These are phyloP conservation scores for Caloenas nicobarica DNA, from an alignment of 2,113 vertebrate genomes.

Conservation along the genomic window DNA sequence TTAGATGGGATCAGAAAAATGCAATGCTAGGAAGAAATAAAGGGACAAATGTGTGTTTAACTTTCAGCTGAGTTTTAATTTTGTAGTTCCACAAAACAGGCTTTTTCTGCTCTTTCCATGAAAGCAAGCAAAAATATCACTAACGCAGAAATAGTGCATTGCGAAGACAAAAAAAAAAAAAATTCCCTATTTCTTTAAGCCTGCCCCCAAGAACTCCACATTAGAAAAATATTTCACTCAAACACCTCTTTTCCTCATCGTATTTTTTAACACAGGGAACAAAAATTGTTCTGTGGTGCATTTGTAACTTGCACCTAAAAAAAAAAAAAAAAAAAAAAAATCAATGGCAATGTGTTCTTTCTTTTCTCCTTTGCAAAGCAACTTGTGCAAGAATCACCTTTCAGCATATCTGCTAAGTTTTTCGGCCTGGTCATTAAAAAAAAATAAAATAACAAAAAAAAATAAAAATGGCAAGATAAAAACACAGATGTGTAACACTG, in stretches of 20 bases:
- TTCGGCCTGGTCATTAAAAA: neutral
- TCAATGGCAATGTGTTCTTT: accelerated
- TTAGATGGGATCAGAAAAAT: neutral
- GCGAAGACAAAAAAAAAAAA: neutral
- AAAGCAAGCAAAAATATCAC: neutral
- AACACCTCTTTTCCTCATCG: neutral
- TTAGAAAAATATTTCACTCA: neutral
- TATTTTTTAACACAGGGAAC: neutral
- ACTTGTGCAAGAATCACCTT: neutral
- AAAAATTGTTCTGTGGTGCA: neutral
- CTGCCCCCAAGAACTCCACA: neutral
- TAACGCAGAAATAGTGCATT: neutral
- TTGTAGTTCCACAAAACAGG: neutral
- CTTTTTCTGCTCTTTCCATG: neutral
- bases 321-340: neutral
- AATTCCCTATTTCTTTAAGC: neutral
- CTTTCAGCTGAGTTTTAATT: constrained; percentile 15
- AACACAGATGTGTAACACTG: neutral
- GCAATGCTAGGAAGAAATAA: neutral
- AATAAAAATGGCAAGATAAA: neutral
- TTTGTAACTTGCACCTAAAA: neutral
- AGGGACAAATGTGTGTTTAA: neutral
- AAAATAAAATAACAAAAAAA: neutral
- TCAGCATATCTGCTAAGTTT: neutral
- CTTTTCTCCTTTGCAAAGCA: neutral